Conservation (phyloP, 2,797 vertebrate genomes). For the Limosa lapponica region DNA sequence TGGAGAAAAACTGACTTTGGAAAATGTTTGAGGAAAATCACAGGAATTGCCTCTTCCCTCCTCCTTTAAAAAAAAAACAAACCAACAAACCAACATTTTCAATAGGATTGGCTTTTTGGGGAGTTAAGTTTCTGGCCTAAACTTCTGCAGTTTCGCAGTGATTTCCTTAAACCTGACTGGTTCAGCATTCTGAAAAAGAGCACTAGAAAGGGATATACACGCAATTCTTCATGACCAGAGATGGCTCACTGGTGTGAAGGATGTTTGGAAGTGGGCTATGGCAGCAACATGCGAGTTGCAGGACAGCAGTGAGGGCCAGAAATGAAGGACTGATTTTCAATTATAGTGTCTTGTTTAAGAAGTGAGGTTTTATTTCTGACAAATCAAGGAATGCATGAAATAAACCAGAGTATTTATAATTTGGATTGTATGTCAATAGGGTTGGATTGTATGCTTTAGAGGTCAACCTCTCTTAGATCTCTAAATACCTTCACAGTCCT, state of each 20-base stretch:
- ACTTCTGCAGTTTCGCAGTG: neutral
- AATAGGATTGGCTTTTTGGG: rapidly evolving
- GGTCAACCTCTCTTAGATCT: neutral
- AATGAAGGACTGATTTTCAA: neutral
- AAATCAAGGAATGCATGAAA: neutral
- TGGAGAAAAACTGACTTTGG: neutral
- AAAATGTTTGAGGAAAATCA: slow-evolving; percentile 9
- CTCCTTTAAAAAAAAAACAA: neutral
- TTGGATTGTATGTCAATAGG: neutral
- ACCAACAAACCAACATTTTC: neutral
- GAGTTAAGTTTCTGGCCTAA: neutral
- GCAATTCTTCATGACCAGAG: neutral
- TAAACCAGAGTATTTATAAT: neutral
- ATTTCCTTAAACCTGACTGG: neutral
- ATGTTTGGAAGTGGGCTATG: neutral
- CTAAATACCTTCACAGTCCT: neutral
- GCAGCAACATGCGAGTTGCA: neutral
- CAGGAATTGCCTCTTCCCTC: neutral
- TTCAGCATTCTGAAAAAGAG: neutral
- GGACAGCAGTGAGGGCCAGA: neutral
- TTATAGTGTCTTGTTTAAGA: neutral
- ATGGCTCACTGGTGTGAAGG: neutral
- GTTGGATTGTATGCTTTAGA: neutral
- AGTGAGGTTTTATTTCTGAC: neutral
- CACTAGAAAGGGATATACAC: neutral